phyloP scores from a whole-genome alignment of 2,113 vertebrate species.

The Microtus pennsylvanicus region DNA sequence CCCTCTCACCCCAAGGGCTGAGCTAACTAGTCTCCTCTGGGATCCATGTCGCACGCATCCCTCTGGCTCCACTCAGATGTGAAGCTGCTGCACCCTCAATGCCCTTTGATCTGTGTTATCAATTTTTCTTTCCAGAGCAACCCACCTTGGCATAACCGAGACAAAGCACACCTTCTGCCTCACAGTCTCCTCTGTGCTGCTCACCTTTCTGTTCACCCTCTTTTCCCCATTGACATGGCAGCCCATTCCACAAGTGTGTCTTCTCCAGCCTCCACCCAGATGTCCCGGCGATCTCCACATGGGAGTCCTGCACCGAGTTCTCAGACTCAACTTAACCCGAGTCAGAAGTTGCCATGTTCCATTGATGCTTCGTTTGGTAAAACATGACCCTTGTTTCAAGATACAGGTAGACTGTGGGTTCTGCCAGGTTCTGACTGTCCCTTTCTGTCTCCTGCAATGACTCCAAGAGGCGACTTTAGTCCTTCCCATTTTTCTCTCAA shows the following conservation, averaged over 20 bases:
- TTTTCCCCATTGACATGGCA: no score
- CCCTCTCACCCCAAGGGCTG: background rate
- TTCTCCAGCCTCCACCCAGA: background rate
- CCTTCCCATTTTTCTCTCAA: no score
- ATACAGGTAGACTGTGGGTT: background rate
- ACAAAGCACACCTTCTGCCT: background rate
- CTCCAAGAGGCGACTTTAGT: no score
- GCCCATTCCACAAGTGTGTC: fast-evolving
- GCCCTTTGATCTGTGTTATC: no score
- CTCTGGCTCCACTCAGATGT: no score
- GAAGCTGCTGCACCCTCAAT: background rate
- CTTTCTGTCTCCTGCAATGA: no score
- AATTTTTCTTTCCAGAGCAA: background rate
- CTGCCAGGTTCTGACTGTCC: background rate
- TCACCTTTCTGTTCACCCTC: background rate
- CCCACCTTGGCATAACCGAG: background rate
- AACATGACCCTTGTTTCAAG: background rate
- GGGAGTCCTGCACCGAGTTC: fast-evolving
- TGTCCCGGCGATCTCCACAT: no score
- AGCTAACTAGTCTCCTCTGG: fast-evolving
- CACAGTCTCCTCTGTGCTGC: fast-evolving
- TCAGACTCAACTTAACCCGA: background rate
- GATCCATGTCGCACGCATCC: background rate
- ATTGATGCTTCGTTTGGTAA: background rate
- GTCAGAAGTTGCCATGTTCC: background rate